A percentile compares a stretch with the other conserved stretches of the same genome.
Evolutionary conservation across 2,797 vertebrate species (phyloP).

Genomic region (Bradypus variegatus): DNA sequence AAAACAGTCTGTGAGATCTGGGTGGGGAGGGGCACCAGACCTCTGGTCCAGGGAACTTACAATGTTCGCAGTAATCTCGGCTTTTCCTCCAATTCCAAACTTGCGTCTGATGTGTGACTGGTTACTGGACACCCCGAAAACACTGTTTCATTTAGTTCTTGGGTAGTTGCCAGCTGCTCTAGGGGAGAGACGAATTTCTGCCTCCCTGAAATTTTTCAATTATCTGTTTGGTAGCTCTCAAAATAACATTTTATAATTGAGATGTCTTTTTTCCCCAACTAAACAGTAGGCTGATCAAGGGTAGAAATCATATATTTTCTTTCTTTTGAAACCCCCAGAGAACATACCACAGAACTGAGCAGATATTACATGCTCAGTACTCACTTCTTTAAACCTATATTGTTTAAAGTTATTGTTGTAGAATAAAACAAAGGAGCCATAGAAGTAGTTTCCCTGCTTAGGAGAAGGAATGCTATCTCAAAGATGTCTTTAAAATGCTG

Average conservation of each 20-base stretch:
- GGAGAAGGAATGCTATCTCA: slow-evolving; percentile 20
- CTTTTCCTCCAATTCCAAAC: no score
- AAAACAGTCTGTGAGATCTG: no score
- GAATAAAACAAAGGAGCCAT: slow-evolving; percentile 3
- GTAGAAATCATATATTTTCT: not conserved
- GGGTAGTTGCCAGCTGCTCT: no score
- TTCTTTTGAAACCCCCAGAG: not conserved
- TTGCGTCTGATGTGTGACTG: no score
- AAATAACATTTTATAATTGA: not conserved
- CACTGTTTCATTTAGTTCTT: no score
- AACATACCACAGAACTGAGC: not conserved
- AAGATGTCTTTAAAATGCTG: slow-evolving; percentile 49
- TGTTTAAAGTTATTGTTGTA: slow-evolving; percentile 25
- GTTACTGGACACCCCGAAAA: no score
- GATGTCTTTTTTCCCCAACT: not conserved
- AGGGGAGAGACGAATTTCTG: no score
- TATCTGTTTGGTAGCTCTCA: no score
- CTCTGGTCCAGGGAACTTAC: no score
- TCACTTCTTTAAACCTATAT: slow-evolving; percentile 10
- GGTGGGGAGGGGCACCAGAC: no score
- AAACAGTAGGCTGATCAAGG: not conserved
- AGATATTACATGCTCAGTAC: slow-evolving; percentile 15
- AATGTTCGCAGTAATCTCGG: no score
- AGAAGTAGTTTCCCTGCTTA: slow-evolving; percentile 22
- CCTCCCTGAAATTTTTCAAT: no score